Conservation (phyloP, 2,888 invertebrate species). For the Nemotelus nigrinus region DNA sequence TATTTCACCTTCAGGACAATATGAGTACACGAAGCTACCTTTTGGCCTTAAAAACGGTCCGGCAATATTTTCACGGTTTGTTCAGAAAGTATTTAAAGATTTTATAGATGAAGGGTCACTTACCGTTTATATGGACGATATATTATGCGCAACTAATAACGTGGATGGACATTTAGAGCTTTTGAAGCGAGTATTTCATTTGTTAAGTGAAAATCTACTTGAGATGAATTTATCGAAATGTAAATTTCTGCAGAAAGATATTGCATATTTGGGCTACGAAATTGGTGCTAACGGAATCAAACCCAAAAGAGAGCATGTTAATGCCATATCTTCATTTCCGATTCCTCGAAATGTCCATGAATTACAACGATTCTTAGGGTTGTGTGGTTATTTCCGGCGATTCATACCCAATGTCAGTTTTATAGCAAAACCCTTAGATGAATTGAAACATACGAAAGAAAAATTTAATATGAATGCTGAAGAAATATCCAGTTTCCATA, state of each 20-base stretch:
- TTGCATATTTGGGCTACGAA: slow-evolving; percentile 17
- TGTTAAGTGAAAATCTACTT: slow-evolving; percentile 7
- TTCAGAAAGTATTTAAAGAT: slow-evolving; percentile 10
- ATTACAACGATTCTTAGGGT: slow-evolving; percentile 16
- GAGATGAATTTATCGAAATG: slow-evolving; percentile 19
- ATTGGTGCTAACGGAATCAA: background rate
- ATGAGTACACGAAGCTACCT: slow-evolving; percentile 24
- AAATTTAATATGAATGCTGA: slow-evolving; percentile 47
- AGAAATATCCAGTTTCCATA: slow-evolving; percentile 48
- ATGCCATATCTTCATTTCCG: background rate
- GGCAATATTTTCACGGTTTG: slow-evolving; percentile 6
- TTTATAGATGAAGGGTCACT: slow-evolving; percentile 14
- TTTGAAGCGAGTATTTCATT: slow-evolving; percentile 3
- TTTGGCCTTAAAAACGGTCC: slow-evolving; percentile 26
- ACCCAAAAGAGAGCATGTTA: slow-evolving; percentile 4
- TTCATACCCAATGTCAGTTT: background rate
- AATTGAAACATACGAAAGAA: slow-evolving; percentile 18
- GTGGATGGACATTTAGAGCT: background rate
- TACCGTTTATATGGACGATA: slow-evolving; percentile 21
- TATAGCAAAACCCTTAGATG: slow-evolving; percentile 54
- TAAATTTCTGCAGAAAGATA: slow-evolving; percentile 10
- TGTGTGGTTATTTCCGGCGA: background rate
- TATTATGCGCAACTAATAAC: slow-evolving; percentile 7
- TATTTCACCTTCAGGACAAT: slow-evolving; percentile 18
- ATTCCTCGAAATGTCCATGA: slow-evolving; percentile 16